Evolutionary conservation across 2,888 invertebrate genomes (phyloP).

Genomic region (Leptinotarsa juncta): DNA sequence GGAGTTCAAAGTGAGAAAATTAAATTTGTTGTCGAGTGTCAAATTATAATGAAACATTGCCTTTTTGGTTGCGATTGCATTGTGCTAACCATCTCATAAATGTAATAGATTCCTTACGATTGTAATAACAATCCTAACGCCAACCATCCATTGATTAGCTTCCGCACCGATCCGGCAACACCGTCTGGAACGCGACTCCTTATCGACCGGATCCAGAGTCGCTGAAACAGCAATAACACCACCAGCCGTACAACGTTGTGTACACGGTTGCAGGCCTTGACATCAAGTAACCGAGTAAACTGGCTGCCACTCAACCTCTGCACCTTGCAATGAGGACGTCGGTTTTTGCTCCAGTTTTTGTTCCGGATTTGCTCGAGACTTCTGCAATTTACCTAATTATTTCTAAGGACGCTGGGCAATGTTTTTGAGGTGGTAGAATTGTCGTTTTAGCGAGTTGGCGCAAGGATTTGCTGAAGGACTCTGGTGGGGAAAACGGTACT

Average conservation of each 20-base stretch:
- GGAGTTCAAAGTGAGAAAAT: too few relatives aligned
- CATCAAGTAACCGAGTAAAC: conserved; percentile 55
- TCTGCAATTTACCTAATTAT: conserved; percentile 3
- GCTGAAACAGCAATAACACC: conserved; percentile 46
- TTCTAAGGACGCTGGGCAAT: not conserved
- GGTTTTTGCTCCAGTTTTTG: conserved; percentile 19
- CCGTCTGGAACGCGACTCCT: conserved; percentile 41
- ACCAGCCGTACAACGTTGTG: conserved; percentile 45
- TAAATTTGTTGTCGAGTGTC: too few relatives aligned
- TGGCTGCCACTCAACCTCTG: conserved; percentile 37
- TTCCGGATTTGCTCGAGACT: conserved; percentile 14
- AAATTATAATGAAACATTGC: too few relatives aligned
- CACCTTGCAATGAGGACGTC: conserved; percentile 41
- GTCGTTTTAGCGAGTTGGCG: not conserved
- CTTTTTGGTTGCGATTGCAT: too few relatives aligned
- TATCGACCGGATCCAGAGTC: conserved; percentile 46
- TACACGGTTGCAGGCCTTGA: conserved; percentile 52
- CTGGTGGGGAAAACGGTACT: not conserved
- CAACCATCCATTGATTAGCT: conserved; percentile 23
- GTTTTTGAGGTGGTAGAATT: not conserved
- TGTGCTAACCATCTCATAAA: too few relatives aligned
- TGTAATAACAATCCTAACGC: too few relatives aligned
- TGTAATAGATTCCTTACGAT: too few relatives aligned
- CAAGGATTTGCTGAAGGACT: not conserved
- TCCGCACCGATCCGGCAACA: conserved; percentile 40